These are phyloP conservation scores for Linurgus olivaceus DNA, from an alignment of 2,797 vertebrate species.

Conservation along the genomic window DNA sequence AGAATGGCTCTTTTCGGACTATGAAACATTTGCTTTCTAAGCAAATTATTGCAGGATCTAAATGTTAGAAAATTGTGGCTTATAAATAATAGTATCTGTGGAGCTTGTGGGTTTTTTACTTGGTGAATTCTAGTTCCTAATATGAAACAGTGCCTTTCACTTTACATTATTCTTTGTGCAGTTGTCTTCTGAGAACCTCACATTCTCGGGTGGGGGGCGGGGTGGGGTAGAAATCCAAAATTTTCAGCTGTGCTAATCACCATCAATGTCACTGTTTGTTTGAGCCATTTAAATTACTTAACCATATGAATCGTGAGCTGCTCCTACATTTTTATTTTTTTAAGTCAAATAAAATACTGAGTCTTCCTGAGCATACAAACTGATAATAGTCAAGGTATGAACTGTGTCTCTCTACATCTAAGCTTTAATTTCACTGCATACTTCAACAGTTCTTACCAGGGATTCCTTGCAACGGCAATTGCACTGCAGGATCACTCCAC, in stretches of 20 bases:
- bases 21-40: not conserved
- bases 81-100: not conserved
- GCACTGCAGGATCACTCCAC: not conserved
- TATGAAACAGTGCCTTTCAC: not conserved
- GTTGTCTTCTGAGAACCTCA: not conserved
- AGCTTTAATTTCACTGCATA: not conserved
- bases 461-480: not conserved
- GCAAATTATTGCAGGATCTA: not conserved
- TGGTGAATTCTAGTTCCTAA: not conserved
- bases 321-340: not conserved
- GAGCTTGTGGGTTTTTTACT: not conserved
- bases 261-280: not conserved
- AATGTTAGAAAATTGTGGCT: not conserved
- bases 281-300: not conserved
- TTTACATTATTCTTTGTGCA: not conserved
- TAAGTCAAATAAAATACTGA: not conserved
- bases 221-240: too few species aligned
- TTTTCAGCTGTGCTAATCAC: not conserved
- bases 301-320: fast-evolving
- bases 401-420: not conserved
- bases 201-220: not conserved
- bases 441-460: not conserved
- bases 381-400: not conserved
- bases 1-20: not conserved
- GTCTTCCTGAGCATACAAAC: not conserved